phyloP scores from a whole-genome alignment of 1,140 invertebrate species.

The Bathynomus jamesi region DNA sequence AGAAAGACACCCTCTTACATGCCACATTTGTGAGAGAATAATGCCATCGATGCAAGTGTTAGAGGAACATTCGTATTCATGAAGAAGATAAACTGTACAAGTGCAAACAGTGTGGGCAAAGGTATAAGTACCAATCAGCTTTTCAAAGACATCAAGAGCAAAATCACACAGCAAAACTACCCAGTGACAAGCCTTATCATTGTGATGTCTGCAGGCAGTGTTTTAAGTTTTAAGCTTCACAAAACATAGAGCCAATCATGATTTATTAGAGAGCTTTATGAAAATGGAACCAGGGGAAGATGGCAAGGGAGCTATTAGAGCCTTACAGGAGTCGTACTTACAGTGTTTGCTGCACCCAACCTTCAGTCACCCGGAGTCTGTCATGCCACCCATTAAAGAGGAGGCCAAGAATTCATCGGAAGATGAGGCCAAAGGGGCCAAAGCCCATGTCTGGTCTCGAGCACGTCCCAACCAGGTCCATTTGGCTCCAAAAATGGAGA shows the following conservation, averaged over 20 bases:
- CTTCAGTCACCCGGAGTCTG: neutral
- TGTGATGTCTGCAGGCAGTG: conserved; percentile 85
- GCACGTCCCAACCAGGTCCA: conserved; percentile 16
- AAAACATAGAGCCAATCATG: conserved; percentile 77
- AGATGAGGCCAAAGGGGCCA: neutral
- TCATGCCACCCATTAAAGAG: conserved; percentile 11
- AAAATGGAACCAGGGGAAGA: conserved; percentile 27
- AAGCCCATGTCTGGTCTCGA: neutral
- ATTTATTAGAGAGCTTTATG: conserved; percentile 45
- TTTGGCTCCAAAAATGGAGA: conserved; percentile 29
- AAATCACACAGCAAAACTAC: conserved; percentile 72
- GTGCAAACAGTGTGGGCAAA: conserved; percentile 81
- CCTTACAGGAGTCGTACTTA: conserved; percentile 26
- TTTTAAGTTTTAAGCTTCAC: conserved; percentile 77
- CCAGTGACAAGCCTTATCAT: conserved; percentile 78
- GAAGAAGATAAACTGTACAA: conserved; percentile 72
- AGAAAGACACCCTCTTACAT: conserved; percentile 17
- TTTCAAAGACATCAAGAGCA: conserved; percentile 81
- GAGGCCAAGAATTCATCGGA: neutral
- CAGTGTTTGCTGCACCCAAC: conserved; percentile 21
- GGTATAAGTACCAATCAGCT: conserved; percentile 73
- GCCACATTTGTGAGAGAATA: conserved; percentile 37
- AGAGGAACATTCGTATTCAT: conserved; percentile 37
- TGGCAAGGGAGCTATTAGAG: conserved; percentile 7
- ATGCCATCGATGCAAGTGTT: conserved; percentile 32